Base-by-base conservation (phyloP, 1,140 invertebrate species). In the Brachionus rubens region DNA sequence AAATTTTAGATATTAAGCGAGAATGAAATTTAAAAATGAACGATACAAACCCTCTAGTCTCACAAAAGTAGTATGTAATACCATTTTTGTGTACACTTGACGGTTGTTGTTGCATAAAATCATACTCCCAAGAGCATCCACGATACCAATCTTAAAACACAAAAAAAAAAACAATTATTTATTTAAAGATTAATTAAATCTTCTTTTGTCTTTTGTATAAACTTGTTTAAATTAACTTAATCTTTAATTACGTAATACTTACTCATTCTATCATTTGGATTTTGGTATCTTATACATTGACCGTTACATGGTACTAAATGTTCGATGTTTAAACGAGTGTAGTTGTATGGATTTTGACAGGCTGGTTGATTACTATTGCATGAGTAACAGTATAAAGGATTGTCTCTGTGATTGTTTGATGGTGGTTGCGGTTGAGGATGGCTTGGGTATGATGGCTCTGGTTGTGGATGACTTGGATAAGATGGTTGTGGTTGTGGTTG, bases 271-370 rank as follows among this genome's bases (percentile, higher is more conserved):
- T 72, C 68, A 72, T 72, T 72, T 40, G 68, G 68, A 50, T 72
- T 72, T 41, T 72, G 68, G 21, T 72, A 72, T 54, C 50, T 24
- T 6, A 72, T 54, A 24, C 68, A 72, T 50, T 72, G 68, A 2
- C 68, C 68, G 24, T 72, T 72, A 36, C 68, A 72, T 36, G 68
- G 68, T 26, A 72, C 68, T n/a, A 50, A 54, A 40, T 72, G 50
- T 33, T 72, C 43, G 24, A 43, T 43, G 30, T 50, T 28, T 24
- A 72, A 72, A 24, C 28, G n/a, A 4, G 68, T 50, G 14, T 40
- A 48, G 24, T 72, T 72, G 46, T 50, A 48, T 12, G 68, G 68
- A 33, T 48, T 36, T 33, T 40, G 30, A 36, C 68, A 72, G 14
- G 46, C 68, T 54, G 33, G 43, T 54, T 40, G 46, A 72, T 72